Evolutionary conservation across 2,113 vertebrate genomes (phyloP), one percentile per base, ranked within the genome.

Genomic region (Corythornis vintsioides): DNA sequence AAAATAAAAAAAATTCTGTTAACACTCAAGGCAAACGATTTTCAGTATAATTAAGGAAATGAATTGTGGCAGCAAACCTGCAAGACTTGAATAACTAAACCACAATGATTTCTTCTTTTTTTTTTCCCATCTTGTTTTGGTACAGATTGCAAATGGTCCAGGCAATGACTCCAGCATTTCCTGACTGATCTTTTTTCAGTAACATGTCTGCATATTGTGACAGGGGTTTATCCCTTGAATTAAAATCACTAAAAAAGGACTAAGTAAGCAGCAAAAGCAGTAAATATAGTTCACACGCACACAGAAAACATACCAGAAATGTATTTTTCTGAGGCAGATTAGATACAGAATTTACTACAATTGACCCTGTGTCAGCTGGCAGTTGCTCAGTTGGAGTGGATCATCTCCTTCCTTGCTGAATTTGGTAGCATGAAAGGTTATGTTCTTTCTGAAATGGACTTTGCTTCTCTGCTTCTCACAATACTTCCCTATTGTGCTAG

Each of bases 31-130:
- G 93, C 78, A 50, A 69, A 84, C 16, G 19, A 71, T 92, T 92
- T 92, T 89, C 73, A 33, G 77, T 28, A 74, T 71, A 88, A 95
- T 82, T 94, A 92, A 88, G 81, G 73, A 90, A 96, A 93, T 75
- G 50, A 88, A 92, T 70, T 63, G 88, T 88, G 83, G 76, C 86
- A 93, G 83, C 24, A 67, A 53, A 86, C 73, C 74, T 48, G 64
- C 71, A 86, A 92, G 85, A 43, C 83, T 76, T 86, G 47, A 80
- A 70, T 78, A 89, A 35, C 70, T 66, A 45, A 67, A 53, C 28
- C 35, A 64, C 53, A 61, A 29, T 13, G 26, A 52, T 84, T 8
- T 71, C 28, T 81, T 48, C 4, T 63, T 16, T 73, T 13, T 59
- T 33, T 69, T 50, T 77, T 50, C 61, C 38, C 1, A 13, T 59